These are phyloP conservation scores for Homarus gammarus DNA, from an alignment of 2,888 invertebrate genomes.

Conservation along the genomic window DNA sequence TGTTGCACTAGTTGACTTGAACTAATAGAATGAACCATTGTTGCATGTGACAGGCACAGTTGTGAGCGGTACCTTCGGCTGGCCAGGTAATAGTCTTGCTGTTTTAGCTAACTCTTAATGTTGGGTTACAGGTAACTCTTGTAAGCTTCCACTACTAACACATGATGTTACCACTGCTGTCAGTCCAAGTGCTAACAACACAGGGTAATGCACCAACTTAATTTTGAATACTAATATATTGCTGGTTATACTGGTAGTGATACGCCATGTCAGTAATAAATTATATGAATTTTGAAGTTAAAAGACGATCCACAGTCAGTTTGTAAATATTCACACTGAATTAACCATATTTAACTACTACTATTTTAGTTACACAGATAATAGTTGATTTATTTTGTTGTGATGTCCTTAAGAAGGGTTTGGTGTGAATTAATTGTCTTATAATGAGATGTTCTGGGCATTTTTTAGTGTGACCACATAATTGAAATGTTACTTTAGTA, in stretches of 20 bases:
- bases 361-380: neutral
- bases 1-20: slow-evolving; percentile 50
- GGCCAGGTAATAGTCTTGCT: slow-evolving; percentile 62
- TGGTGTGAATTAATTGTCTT: too few species aligned
- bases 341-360: too few species aligned
- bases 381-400: too few species aligned
- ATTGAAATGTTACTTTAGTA: too few species aligned
- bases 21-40: slow-evolving; percentile 59
- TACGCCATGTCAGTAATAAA: neutral
- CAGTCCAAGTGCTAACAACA: neutral
- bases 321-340: neutral
- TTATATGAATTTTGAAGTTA: neutral
- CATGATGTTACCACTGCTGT: slow-evolving; percentile 8
- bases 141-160: slow-evolving; percentile 24
- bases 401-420: too few species aligned
- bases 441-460: too few species aligned
- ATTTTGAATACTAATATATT: neutral
- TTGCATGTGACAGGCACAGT: slow-evolving; percentile 69
- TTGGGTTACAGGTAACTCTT: slow-evolving; percentile 45
- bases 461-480: too few species aligned
- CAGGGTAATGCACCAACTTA: neutral
- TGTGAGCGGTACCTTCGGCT: slow-evolving; percentile 63
- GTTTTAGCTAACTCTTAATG: slow-evolving; percentile 31
- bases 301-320: too few species aligned
- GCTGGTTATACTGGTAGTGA: neutral